phyloP scores from a whole-genome alignment of 1,140 invertebrate species.

The Telenomus remus region DNA sequence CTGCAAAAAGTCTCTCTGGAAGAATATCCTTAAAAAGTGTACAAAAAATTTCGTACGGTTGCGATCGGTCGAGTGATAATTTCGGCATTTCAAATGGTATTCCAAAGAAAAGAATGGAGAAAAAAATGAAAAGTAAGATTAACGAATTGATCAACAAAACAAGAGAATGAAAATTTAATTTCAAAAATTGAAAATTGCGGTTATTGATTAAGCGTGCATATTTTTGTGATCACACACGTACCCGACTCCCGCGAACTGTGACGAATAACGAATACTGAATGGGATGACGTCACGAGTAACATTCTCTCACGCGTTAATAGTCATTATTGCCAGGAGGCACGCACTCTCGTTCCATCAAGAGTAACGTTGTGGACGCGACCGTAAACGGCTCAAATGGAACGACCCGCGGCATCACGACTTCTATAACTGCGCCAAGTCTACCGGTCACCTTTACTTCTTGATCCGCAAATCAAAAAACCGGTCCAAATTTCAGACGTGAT shows the following conservation, averaged over 20 bases:
- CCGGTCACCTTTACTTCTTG: too few relatives aligned
- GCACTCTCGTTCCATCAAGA: conserved; percentile 61
- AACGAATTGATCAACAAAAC: too few relatives aligned
- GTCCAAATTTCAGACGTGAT: too few relatives aligned
- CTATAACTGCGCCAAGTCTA: background rate
- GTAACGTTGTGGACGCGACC: conserved; percentile 20
- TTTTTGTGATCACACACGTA: conserved; percentile 39
- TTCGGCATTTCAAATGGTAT: conserved; percentile 8
- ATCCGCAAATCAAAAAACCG: too few relatives aligned
- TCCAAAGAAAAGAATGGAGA: conserved; percentile 14
- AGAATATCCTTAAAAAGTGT: too few relatives aligned
- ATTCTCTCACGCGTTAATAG: conserved; percentile 71
- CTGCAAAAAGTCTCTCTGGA: too few relatives aligned
- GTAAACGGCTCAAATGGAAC: conserved; percentile 43
- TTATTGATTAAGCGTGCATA: conserved; percentile 45
- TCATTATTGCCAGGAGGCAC: conserved; percentile 68
- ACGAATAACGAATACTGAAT: conserved; percentile 62
- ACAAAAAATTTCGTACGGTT: background rate
- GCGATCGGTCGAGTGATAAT: conserved; percentile 19
- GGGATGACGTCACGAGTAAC: conserved; percentile 64
- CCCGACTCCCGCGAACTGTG: conserved; percentile 23
- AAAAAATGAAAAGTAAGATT: background rate
- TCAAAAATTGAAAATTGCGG: too few relatives aligned
- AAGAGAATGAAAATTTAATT: too few relatives aligned
- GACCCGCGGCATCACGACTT: background rate